phyloP scores from a whole-genome alignment of 2,888 invertebrate species.

The Mesorhabditis spiculigera region DNA sequence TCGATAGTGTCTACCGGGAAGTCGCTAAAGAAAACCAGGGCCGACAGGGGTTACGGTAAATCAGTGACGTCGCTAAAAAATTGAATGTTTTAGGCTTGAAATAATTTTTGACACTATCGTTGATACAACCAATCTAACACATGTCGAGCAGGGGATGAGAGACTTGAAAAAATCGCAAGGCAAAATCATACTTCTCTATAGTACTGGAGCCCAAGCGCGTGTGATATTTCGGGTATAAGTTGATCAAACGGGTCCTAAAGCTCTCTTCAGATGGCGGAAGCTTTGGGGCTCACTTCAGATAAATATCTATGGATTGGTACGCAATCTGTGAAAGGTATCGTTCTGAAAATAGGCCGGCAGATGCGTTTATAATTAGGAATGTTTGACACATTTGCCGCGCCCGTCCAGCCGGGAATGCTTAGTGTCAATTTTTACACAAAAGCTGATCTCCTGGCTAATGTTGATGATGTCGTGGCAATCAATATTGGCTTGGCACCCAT shows the following conservation, averaged over 20 bases:
- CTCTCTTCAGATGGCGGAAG: conserved; percentile 71
- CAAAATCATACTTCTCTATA: conserved; percentile 81
- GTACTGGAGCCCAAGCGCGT: conserved; percentile 35
- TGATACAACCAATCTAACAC: conserved; percentile 32
- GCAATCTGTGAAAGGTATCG: conserved; percentile 65
- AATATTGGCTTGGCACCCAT: conserved; percentile 49
- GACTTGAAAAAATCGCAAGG: conserved; percentile 39
- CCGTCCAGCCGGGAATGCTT: conserved; percentile 53
- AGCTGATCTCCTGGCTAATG: background rate
- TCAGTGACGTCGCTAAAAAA: background rate
- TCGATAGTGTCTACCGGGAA: conserved; percentile 1
- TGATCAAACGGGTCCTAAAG: background rate
- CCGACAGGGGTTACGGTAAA: background rate
- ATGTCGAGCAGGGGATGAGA: conserved; percentile 26
- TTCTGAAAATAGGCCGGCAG: conserved; percentile 8
- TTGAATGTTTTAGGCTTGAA: conserved; percentile 37
- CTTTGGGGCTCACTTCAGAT: conserved; percentile 76
- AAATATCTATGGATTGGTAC: conserved; percentile 96
- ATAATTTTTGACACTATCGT: conserved; percentile 48
- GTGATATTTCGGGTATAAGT: conserved; percentile 62
- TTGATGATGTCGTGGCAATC: conserved; percentile 47
- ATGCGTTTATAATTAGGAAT: background rate
- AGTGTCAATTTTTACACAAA: conserved; percentile 54
- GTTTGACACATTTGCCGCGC: conserved; percentile 22
- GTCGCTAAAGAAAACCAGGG: conserved; percentile 1